These are phyloP conservation scores for Eueides isabella DNA, from an alignment of 1,140 invertebrate genomes.

Conservation along the genomic window DNA sequence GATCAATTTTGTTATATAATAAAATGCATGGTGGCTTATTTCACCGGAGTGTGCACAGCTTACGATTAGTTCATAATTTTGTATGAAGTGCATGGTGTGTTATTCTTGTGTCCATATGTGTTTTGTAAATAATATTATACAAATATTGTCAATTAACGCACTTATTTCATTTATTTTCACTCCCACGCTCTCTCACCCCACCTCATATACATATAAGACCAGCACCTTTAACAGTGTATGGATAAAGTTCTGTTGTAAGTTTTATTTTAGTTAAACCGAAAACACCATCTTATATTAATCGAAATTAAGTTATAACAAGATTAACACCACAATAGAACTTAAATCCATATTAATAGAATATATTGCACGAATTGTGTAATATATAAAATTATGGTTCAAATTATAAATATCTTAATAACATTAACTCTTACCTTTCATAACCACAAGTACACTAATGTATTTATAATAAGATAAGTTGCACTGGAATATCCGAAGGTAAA, in stretches of 20 bases:
- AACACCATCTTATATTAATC: background rate
- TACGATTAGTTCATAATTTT: conserved; percentile 59
- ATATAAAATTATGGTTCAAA: background rate
- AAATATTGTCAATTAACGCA: conserved; percentile 77
- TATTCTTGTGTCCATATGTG: conserved; percentile 68
- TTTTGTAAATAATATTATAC: conserved; percentile 80
- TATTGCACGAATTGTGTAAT: conserved; percentile 7
- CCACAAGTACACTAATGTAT: conserved; percentile 30
- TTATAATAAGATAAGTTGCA: conserved; percentile 16
- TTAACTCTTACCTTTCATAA: conserved; percentile 24
- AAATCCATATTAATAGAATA: conserved; percentile 22
- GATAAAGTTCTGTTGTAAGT: conserved; percentile 29
- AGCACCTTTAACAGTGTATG: conserved; percentile 32
- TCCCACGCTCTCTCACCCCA: conserved; percentile 57
- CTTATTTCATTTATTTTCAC: conserved; percentile 78
- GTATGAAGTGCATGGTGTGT: conserved; percentile 80
- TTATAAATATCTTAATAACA: conserved; percentile 17
- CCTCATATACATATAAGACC: conserved; percentile 24
- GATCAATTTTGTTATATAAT: background rate
- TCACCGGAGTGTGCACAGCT: conserved; percentile 74
- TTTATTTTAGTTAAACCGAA: background rate
- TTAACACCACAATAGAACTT: conserved; percentile 22
- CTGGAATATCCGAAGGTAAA: conserved; percentile 44
- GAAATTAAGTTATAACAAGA: background rate
- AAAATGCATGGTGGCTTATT: conserved; percentile 73